phyloP scores from a whole-genome alignment of 1,140 invertebrate species.

The Drosophila repleta region DNA sequence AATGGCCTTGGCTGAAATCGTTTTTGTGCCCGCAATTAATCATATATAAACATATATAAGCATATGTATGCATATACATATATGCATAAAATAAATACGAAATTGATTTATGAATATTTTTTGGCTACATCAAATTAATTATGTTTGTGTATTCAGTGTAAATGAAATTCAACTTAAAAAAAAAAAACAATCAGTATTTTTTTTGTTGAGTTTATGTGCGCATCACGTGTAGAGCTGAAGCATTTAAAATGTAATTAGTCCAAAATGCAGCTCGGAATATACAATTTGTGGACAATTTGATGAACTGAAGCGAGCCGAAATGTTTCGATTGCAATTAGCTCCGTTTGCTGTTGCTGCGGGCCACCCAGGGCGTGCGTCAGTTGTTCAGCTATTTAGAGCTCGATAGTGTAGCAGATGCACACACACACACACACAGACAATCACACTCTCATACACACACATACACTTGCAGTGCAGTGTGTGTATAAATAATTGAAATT shows the following conservation, averaged over 20 bases:
- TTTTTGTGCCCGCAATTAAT: conserved; percentile 16
- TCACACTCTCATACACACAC: not conserved
- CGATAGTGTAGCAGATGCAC: not conserved
- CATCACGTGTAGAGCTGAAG: conserved; percentile 15
- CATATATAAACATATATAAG: not conserved
- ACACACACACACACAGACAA: not conserved
- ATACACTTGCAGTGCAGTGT: not conserved
- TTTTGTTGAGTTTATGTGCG: not conserved
- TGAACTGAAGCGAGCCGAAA: conserved; percentile 13
- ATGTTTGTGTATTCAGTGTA: conserved; percentile 1
- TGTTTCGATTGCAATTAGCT: not conserved
- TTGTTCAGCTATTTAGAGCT: not conserved
- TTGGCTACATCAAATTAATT: not conserved
- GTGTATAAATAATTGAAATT: conserved; percentile 28
- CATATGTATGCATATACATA: not conserved
- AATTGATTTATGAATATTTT: conserved; percentile 14
- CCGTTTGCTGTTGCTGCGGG: too few species aligned
- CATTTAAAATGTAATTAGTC: conserved; percentile 27
- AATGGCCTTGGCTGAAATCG: not conserved
- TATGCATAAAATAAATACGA: not conserved
- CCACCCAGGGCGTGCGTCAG: conserved; percentile 5
- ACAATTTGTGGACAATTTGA: conserved; percentile 3
- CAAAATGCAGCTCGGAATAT: not conserved
- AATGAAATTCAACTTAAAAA: conserved; percentile 11
- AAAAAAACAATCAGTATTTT: too few species aligned